A percentile compares a stretch with the other conserved stretches of the same genome.
These are phyloP conservation scores for Auanema freiburgensis DNA, from an alignment of 2,888 invertebrate genomes.

Conservation along the genomic window DNA sequence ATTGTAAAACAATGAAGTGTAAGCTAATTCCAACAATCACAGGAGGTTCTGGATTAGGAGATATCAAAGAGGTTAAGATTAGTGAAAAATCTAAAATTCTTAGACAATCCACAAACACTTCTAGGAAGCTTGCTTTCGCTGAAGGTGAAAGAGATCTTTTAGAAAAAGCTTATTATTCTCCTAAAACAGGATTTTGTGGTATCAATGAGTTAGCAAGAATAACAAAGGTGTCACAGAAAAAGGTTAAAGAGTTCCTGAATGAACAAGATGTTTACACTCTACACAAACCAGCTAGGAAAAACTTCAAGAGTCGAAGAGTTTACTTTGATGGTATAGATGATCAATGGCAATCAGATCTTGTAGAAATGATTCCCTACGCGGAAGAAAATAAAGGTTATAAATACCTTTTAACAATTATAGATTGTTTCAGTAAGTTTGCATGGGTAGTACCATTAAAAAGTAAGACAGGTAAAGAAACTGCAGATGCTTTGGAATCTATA, in stretches of 20 bases:
- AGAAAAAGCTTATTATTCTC: no score
- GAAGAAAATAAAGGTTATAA: constrained; percentile 40
- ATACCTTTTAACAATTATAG: constrained; percentile 24
- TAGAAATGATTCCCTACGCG: constrained; percentile 43
- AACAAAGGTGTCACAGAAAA: no score
- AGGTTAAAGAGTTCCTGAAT: no score
- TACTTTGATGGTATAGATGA: constrained; percentile 34
- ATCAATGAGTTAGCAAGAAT: no score
- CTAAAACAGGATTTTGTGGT: no score
- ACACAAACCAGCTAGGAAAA: no score
- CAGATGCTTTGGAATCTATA: constrained; percentile 35
- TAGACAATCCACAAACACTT: constrained; percentile 16
- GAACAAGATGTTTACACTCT: no score
- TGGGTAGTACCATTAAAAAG: constrained; percentile 33
- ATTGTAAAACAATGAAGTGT: constrained; percentile 32
- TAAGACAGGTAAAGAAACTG: constrained; percentile 45
- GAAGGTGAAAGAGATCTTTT: constrained; percentile 18
- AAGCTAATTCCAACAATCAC: constrained; percentile 30
- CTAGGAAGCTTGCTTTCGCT: constrained; percentile 9
- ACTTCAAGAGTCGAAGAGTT: no score
- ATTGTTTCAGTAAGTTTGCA: constrained; percentile 39
- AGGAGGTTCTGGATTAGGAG: constrained; percentile 27
- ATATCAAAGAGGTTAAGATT: no score
- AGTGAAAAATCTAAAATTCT: no score
- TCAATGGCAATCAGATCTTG: constrained; percentile 46